Evolutionary conservation across 2,888 invertebrate species (phyloP), one percentile per base, ranked within the genome.

Genomic region (Euzophera pinguis): DNA sequence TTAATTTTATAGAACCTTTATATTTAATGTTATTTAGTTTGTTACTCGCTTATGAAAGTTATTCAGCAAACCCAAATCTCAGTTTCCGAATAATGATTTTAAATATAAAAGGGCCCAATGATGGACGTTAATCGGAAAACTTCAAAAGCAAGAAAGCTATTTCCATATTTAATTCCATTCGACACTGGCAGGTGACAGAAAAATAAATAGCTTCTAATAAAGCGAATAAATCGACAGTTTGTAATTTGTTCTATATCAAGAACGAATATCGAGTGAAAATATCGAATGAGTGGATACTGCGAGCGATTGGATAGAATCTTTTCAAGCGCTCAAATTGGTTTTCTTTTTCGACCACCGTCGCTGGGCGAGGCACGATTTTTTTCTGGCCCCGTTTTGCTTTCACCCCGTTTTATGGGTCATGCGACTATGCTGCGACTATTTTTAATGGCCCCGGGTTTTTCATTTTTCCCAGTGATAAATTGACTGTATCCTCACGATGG

Each of bases 251-350:
- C 81, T 78, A 77, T 80, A 79, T 78, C 75, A 76, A 50, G 49
- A 32, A 32, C 41, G 49, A 50, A 50, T 50, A 50, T 51, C 43
- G 73, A 80, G 82, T 78, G 84, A 81, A 88, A 89, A 88, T 88
- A 85, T 86, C 86, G 82, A 88, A 87, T 88, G 86, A 88, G 89
- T 88, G 84, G 85, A 85, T 85, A 84, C 82, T 84, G 77, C 75
- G 65, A 63, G 73, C 78, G 79, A 85, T 86, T 81, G 84, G 84
- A 84, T 85, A 81, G 86, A 82, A 83, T 78, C 89, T 88, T 89
- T 89, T 89, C 87, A 88, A 78, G 85, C 87, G 87, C 75, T 75
- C 82, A 85, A 89, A 90, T 89, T 89, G 88, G 85, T 89, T 90
- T 90, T 90, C 86, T 87, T 88, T 87, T 89, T 89, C 83, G 81